These are phyloP conservation scores for Sinhomidia bicolor DNA, from an alignment of 2,888 invertebrate genomes.

Conservation along the genomic window DNA sequence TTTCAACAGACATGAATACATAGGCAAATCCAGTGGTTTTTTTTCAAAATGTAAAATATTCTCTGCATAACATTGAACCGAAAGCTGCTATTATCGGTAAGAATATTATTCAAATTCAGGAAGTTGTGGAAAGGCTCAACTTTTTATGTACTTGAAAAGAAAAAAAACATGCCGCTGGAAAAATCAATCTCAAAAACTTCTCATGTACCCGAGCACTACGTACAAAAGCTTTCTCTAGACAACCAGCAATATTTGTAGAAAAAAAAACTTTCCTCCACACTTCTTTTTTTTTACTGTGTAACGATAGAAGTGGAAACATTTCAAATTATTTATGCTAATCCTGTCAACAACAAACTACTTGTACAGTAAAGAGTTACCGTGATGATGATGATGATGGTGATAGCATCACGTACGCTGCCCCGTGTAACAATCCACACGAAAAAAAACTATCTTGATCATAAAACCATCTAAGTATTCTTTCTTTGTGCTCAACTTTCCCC, in stretches of 20 bases:
- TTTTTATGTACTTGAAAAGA: not conserved
- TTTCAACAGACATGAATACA: too few relatives aligned
- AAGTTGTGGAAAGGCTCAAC: not conserved
- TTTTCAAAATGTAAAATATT: too few relatives aligned
- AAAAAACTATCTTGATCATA: conserved; percentile 29
- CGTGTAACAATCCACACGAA: conserved; percentile 34
- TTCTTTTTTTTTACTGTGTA: not conserved
- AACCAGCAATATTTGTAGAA: too few relatives aligned
- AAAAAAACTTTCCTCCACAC: not conserved
- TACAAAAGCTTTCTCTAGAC: not conserved
- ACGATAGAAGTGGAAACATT: not conserved
- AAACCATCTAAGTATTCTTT: not conserved
- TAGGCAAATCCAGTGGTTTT: too few relatives aligned
- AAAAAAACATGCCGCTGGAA: not conserved
- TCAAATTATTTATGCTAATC: conserved; percentile 45
- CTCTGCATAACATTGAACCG: too few relatives aligned
- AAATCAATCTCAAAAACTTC: conserved; percentile 2
- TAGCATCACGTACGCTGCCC: not conserved
- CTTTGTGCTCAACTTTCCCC: not conserved
- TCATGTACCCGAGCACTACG: not conserved
- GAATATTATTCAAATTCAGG: not conserved
- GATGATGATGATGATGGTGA: too few relatives aligned
- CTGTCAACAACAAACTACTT: conserved; percentile 23
- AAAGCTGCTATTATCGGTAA: too few relatives aligned
- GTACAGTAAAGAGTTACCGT: not conserved